Evolutionary conservation across 2,888 invertebrate species (phyloP).

Genomic region (Ligdia adustata): DNA sequence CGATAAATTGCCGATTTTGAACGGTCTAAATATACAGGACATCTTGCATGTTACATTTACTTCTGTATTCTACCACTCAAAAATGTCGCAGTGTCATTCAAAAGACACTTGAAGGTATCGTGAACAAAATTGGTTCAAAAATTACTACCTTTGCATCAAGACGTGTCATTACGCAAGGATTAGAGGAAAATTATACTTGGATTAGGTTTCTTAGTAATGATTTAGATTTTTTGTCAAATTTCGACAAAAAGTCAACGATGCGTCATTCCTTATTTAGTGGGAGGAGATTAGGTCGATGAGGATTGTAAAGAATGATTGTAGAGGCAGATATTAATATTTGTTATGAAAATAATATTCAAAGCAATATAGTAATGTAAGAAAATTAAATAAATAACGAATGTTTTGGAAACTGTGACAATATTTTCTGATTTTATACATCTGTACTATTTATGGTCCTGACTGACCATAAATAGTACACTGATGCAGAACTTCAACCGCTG

Average conservation of each 20-base stretch:
- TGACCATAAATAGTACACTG: too few relatives aligned
- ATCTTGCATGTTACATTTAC: neutral
- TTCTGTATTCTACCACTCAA: neutral
- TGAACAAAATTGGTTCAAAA: constrained; percentile 32
- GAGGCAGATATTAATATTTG: too few relatives aligned
- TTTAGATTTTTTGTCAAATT: constrained; percentile 27
- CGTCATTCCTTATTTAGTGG: constrained; percentile 43
- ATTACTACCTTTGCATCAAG: constrained; percentile 34
- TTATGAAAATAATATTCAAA: too few relatives aligned
- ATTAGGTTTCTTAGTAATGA: constrained; percentile 59
- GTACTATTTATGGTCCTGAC: too few relatives aligned
- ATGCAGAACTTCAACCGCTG: too few relatives aligned
- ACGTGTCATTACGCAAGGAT: constrained; percentile 67
- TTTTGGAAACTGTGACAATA: too few relatives aligned
- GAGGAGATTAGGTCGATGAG: constrained; percentile 37
- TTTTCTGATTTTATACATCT: too few relatives aligned
- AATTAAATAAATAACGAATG: too few relatives aligned
- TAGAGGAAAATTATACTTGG: constrained; percentile 56
- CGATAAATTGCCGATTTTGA: too few relatives aligned
- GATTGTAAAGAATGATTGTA: too few relatives aligned
- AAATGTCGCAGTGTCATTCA: constrained; percentile 31
- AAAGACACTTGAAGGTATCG: constrained; percentile 16
- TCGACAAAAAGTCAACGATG: constrained; percentile 38
- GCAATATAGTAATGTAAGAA: too few relatives aligned
- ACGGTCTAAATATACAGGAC: too few relatives aligned